These are phyloP conservation scores for Varanus salvator DNA, from an alignment of 2,113 vertebrate species.

Conservation along the genomic window DNA sequence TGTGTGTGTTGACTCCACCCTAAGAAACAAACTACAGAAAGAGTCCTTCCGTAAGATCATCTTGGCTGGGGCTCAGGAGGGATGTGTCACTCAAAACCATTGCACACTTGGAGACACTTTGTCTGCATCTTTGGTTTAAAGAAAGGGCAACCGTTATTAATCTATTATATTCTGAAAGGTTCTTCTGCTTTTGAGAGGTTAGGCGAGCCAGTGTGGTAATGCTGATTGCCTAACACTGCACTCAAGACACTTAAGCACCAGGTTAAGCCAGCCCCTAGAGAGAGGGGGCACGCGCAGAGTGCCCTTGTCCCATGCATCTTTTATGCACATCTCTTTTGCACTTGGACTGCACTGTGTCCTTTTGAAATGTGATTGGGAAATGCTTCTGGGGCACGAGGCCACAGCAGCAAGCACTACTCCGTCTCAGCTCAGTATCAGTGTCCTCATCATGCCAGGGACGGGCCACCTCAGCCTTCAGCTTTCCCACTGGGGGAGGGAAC, in stretches of 20 bases:
- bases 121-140: slow-evolving; percentile 31
- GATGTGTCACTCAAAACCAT: slow-evolving; percentile 28
- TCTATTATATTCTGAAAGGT: slow-evolving; percentile 34
- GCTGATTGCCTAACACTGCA: slow-evolving; percentile 33
- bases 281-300: background rate
- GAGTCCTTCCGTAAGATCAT: slow-evolving; percentile 17
- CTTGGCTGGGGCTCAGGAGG: slow-evolving; percentile 35
- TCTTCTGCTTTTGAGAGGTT: slow-evolving; percentile 40
- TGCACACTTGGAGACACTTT: slow-evolving; percentile 24
- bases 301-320: slow-evolving; percentile 31
- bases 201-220: slow-evolving; percentile 17
- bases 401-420: background rate
- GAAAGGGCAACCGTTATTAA: slow-evolving; percentile 37
- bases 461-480: background rate
- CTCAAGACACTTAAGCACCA: slow-evolving; percentile 27
- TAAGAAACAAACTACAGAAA: slow-evolving; percentile 24
- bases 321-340: background rate
- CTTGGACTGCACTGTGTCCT: background rate
- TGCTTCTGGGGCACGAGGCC: background rate
- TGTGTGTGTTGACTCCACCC: slow-evolving; percentile 24
- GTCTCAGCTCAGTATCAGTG: background rate
- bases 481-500: background rate
- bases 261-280: slow-evolving; percentile 9
- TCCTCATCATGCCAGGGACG: background rate
- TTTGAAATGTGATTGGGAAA: background rate